phyloP scores from a whole-genome alignment of 2,113 vertebrate species.

The Nycticorax nycticorax region DNA sequence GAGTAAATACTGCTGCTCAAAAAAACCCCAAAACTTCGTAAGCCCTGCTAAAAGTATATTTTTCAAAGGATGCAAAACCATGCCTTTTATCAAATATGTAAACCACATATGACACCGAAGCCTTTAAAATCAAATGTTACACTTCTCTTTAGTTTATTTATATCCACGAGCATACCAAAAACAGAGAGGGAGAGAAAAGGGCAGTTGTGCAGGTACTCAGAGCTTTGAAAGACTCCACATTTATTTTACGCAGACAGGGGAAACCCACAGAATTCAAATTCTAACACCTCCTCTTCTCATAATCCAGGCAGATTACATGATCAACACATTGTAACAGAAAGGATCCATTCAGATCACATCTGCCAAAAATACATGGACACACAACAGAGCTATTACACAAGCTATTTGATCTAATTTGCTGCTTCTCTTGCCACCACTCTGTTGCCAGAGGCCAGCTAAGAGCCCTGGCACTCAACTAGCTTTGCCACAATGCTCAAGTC shows the following conservation, averaged over 20 bases:
- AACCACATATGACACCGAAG: background rate
- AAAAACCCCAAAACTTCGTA: background rate
- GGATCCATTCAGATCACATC: background rate
- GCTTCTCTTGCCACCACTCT: background rate
- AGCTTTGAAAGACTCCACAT: background rate
- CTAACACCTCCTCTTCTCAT: background rate
- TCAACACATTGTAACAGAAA: background rate
- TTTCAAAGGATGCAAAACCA: background rate
- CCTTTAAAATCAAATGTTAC: background rate
- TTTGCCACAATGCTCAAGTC: background rate
- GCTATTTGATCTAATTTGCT: background rate
- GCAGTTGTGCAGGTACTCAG: fast-evolving
- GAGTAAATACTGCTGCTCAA: background rate
- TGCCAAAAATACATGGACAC: background rate
- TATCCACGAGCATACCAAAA: background rate
- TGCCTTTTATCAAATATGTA: background rate
- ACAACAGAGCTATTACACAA: background rate
- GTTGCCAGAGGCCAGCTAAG: background rate
- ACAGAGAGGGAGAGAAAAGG: background rate
- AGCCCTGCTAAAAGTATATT: background rate
- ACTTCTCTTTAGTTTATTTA: background rate
- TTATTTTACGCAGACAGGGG: background rate
- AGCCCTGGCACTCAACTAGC: background rate
- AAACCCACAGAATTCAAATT: background rate
- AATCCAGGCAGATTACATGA: background rate